Evolutionary conservation across 2,113 vertebrate species (phyloP).

Genomic region (Orycteropus afer): DNA sequence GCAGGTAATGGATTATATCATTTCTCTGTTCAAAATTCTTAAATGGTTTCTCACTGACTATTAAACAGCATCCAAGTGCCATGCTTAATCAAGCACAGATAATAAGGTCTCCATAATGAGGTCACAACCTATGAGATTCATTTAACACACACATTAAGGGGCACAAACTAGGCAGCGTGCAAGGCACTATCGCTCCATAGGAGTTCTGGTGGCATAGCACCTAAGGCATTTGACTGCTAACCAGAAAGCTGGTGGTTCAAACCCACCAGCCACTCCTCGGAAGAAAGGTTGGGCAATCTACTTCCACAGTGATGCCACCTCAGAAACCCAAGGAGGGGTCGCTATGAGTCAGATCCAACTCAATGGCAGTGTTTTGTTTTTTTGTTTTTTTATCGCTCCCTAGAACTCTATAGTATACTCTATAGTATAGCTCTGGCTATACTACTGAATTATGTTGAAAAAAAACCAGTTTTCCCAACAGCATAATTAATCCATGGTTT

Average conservation of each 20-base stretch:
- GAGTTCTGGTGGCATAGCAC: too few relatives aligned
- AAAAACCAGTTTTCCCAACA: not conserved
- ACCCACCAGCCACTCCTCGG: too few relatives aligned
- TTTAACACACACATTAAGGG: not conserved
- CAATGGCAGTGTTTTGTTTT: too few relatives aligned
- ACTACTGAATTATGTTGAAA: not conserved
- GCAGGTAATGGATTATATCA: not conserved
- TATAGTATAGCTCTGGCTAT: too few relatives aligned
- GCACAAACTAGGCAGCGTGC: not conserved
- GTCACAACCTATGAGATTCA: not conserved
- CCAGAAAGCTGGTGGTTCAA: too few relatives aligned
- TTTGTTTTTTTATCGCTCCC: not conserved
- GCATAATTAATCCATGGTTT: not conserved
- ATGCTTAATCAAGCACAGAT: not conserved
- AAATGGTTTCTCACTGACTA: not conserved
- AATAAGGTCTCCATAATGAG: not conserved
- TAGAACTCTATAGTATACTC: too few relatives aligned
- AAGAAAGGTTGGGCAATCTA: too few relatives aligned
- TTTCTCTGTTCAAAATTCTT: not conserved
- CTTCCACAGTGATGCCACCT: too few relatives aligned
- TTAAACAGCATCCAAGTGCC: not conserved
- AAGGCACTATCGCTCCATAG: not conserved
- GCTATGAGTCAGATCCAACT: too few relatives aligned
- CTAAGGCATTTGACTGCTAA: too few relatives aligned
- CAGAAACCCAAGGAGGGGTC: too few relatives aligned